These are phyloP conservation scores for Pseudomyrmex cubaensis DNA, from an alignment of 1,140 invertebrate species.

Conservation along the genomic window DNA sequence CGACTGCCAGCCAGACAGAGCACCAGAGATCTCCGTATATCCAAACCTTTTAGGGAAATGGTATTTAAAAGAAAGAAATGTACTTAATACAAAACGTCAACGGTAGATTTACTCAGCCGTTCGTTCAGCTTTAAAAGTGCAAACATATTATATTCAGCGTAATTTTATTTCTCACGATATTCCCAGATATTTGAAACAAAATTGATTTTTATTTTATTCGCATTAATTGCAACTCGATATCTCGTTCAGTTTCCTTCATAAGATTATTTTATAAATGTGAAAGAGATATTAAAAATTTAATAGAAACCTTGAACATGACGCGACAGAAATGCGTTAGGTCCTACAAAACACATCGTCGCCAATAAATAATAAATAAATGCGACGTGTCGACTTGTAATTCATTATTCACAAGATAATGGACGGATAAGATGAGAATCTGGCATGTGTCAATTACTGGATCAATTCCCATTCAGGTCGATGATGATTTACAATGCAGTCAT, in stretches of 20 bases:
- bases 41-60: constrained; percentile 89
- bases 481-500: constrained; percentile 33
- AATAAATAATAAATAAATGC: too few relatives aligned
- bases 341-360: too few relatives aligned
- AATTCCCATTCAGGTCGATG: constrained; percentile 38
- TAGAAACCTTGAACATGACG: too few relatives aligned
- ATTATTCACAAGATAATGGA: constrained; percentile 2
- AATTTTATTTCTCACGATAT: background rate
- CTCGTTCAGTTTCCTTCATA: background rate
- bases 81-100: background rate
- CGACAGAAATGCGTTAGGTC: too few relatives aligned
- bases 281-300: background rate
- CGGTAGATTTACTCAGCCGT: background rate
- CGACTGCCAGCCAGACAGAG: constrained; percentile 96
- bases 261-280: background rate
- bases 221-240: too few relatives aligned
- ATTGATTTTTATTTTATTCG: background rate
- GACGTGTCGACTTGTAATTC: background rate
- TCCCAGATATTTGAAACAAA: background rate
- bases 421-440: constrained; percentile 20
- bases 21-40: constrained; percentile 97
- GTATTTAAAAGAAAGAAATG: constrained; percentile 7
- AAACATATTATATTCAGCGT: background rate
- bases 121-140: background rate
- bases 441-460: constrained; percentile 33